Evolutionary conservation across 2,888 invertebrate genomes (phyloP).

Genomic region (Teleogryllus oceanicus): DNA sequence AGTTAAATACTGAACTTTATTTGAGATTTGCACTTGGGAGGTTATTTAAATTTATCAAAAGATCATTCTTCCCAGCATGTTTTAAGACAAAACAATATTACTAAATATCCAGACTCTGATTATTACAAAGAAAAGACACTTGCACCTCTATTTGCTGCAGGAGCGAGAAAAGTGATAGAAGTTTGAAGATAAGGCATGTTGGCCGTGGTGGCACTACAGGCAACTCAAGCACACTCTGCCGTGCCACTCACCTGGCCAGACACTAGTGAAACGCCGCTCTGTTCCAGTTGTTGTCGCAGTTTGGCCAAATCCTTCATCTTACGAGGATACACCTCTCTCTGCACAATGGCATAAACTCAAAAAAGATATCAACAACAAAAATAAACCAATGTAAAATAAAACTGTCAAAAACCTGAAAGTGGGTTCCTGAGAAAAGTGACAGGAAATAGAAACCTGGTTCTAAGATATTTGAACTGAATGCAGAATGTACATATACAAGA

Average conservation of each 20-base stretch:
- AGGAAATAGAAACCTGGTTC: constrained; percentile 40
- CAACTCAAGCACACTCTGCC: constrained; percentile 2
- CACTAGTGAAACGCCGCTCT: constrained; percentile 24
- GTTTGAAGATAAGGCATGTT: neutral
- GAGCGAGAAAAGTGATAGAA: neutral
- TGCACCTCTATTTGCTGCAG: neutral
- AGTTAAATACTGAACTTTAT: too few species aligned
- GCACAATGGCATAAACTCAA: constrained; percentile 40
- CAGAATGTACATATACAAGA: too few species aligned
- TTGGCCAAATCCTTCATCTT: constrained; percentile 74
- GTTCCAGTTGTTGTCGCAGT: constrained; percentile 28
- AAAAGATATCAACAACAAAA: constrained; percentile 38
- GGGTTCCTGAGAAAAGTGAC: too few species aligned
- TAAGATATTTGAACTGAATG: too few species aligned
- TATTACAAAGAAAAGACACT: neutral
- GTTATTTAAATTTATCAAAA: too few species aligned
- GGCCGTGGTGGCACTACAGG: constrained; percentile 18
- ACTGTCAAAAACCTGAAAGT: too few species aligned
- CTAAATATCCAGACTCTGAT: too few species aligned
- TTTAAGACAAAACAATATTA: too few species aligned
- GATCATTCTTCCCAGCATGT: too few species aligned
- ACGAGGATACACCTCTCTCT: constrained; percentile 74
- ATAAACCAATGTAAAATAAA: constrained; percentile 20
- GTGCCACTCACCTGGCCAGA: constrained; percentile 29
- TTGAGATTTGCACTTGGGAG: too few species aligned